Conservation (phyloP, 2,797 vertebrate genomes). For the Nannoperca australis region DNA sequence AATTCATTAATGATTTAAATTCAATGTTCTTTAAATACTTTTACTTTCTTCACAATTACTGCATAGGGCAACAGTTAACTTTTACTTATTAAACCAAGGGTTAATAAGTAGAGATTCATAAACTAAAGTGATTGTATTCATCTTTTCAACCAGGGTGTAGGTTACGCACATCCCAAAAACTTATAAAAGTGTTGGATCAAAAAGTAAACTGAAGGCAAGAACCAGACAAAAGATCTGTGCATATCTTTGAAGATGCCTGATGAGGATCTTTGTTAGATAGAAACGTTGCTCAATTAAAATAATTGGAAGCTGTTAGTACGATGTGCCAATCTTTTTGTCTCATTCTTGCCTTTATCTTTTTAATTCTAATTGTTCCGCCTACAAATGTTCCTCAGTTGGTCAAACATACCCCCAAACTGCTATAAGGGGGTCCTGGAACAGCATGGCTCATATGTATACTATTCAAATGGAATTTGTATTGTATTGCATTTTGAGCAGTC, state of each 20-base stretch:
- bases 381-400: not conserved
- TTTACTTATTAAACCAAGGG: not conserved
- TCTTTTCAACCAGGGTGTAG: too few species aligned
- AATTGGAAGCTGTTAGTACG: too few species aligned
- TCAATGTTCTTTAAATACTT: not conserved
- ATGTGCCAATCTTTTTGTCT: too few species aligned
- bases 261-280: too few species aligned
- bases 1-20: not conserved
- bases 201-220: too few species aligned
- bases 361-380: not conserved
- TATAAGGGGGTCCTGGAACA: not conserved
- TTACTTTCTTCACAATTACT: conserved; percentile 3
- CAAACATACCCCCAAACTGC: not conserved
- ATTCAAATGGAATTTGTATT: not conserved
- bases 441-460: too few species aligned
- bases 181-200: too few species aligned
- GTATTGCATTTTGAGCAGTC: not conserved
- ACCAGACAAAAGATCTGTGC: too few species aligned
- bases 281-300: too few species aligned
- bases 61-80: not conserved
- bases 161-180: too few species aligned
- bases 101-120: not conserved
- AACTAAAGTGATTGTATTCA: not conserved
- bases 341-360: not conserved
- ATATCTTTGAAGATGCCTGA: too few species aligned